phyloP scores from a whole-genome alignment of 2,797 vertebrate genomes.

The Myiotriccus ornatus region DNA sequence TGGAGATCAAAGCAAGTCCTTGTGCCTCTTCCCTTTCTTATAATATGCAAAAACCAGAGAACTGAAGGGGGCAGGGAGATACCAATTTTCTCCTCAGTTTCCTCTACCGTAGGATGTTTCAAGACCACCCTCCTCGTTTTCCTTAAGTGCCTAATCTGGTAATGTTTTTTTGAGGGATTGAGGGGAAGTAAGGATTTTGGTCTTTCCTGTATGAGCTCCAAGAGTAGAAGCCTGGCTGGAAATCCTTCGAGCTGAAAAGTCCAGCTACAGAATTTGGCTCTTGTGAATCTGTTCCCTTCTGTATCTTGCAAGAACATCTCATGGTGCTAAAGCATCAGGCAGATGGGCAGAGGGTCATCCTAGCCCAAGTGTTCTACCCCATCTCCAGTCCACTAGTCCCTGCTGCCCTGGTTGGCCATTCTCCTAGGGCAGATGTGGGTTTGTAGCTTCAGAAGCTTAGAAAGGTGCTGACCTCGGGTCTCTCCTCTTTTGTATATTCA shows the following conservation, averaged over 20 bases:
- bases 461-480: background rate
- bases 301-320: background rate
- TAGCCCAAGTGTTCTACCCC: background rate
- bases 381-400: background rate
- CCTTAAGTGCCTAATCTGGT: background rate
- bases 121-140: background rate
- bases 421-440: background rate
- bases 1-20: background rate
- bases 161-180: background rate
- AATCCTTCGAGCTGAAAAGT: background rate
- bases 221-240: background rate
- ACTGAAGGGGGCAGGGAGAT: background rate
- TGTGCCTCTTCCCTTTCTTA: background rate
- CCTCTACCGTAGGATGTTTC: background rate
- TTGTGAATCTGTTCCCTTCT: background rate
- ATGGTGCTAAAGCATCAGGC: background rate
- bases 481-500: background rate
- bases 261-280: background rate
- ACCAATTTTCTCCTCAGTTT: background rate
- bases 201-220: background rate
- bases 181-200: background rate
- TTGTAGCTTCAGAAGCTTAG: background rate
- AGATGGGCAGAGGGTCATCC: background rate
- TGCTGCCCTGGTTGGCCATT: background rate
- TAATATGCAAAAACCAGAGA: background rate